Conservation (phyloP, 2,113 vertebrate species). For the Lepus europaeus region DNA sequence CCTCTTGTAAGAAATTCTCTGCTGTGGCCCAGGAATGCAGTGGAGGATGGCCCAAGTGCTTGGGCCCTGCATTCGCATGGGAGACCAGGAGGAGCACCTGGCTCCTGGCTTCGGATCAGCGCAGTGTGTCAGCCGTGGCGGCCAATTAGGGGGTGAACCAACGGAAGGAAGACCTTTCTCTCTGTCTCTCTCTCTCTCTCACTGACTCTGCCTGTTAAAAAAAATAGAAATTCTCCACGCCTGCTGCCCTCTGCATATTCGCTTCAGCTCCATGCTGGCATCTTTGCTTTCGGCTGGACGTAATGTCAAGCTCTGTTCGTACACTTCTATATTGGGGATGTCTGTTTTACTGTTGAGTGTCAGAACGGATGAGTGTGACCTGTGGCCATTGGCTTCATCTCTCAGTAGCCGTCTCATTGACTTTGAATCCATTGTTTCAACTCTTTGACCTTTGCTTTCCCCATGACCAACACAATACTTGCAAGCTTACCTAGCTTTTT, state of each 20-base stretch:
- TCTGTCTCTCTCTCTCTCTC: too few species aligned
- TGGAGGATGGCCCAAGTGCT: too few species aligned
- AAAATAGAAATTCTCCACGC: not conserved
- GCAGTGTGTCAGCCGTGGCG: too few species aligned
- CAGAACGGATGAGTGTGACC: not conserved
- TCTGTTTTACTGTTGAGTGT: not conserved
- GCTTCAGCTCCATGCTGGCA: not conserved
- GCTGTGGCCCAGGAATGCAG: too few species aligned
- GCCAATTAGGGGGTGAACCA: too few species aligned
- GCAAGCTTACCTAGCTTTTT: not conserved
- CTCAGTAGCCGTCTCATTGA: not conserved
- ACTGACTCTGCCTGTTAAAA: too few species aligned
- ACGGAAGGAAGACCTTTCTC: too few species aligned
- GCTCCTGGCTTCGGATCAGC: too few species aligned
- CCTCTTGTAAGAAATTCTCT: not conserved
- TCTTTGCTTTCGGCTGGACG: not conserved
- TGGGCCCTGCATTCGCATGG: too few species aligned
- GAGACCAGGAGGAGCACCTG: too few species aligned
- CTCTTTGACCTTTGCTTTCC: not conserved
- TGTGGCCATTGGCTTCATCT: not conserved
- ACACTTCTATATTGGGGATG: not conserved
- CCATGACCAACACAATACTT: not conserved
- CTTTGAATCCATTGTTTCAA: not conserved
- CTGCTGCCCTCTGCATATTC: fast-evolving
- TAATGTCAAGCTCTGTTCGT: not conserved